phyloP scores from a whole-genome alignment of 2,113 vertebrate species.

The Polyodon spathula region DNA sequence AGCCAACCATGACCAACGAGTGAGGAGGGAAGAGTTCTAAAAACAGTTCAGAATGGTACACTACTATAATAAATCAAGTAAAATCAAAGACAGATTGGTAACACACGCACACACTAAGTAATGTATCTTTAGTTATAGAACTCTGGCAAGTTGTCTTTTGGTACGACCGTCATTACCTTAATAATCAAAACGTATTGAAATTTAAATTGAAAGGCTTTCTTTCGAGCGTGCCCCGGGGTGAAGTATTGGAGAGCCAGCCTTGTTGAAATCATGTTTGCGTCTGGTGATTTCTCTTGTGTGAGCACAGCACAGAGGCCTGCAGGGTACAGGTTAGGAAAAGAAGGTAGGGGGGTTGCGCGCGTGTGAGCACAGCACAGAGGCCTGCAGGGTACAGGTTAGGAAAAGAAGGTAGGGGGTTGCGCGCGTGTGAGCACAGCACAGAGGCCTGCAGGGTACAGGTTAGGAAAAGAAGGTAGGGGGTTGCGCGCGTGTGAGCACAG shows the following conservation, averaged over 20 bases:
- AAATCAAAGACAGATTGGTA: too few relatives aligned
- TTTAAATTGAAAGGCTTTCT: too few relatives aligned
- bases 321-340: background rate
- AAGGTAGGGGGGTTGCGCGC: background rate
- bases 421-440: background rate
- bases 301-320: background rate
- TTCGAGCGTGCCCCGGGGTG: too few relatives aligned
- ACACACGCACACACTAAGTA: too few relatives aligned
- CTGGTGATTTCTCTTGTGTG: background rate
- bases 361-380: background rate
- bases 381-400: background rate
- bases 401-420: background rate
- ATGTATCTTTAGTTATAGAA: too few relatives aligned
- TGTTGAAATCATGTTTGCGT: background rate
- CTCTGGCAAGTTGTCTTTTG: too few relatives aligned
- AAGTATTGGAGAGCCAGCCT: background rate
- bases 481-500: too few relatives aligned
- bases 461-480: background rate
- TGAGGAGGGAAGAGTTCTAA: background rate
- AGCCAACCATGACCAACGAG: background rate
- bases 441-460: background rate
- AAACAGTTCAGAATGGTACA: too few relatives aligned
- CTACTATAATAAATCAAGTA: too few relatives aligned
- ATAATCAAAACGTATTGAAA: too few relatives aligned
- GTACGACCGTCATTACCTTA: too few relatives aligned